Base-by-base conservation (phyloP, 1,140 invertebrate species). In the Bicyclus anynana region DNA sequence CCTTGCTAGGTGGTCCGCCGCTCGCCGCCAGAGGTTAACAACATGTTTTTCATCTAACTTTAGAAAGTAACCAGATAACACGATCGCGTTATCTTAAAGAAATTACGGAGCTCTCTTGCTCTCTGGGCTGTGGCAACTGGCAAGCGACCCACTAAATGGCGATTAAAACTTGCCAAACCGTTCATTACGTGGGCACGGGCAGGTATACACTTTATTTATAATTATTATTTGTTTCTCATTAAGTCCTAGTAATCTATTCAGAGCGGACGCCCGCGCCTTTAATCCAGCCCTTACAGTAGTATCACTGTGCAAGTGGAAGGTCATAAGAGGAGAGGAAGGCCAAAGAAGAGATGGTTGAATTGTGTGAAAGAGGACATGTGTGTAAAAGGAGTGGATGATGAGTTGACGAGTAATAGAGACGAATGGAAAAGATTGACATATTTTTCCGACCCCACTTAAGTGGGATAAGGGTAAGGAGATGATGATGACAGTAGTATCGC, bases 21-120 rank as follows among this genome's bases (percentile, higher is more conserved):
- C 75, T 84, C 81, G 74, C 80, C 72, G 69, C 76, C 79, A 84
- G 84, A 87, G 81, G 81, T 84, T 81, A 87, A 84, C 80, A 77
- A 82, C 77, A 73, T 79, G 73, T 84, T 83, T 82, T 74, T 61
- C 78, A 79, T 84, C 79, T 80, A 80, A 80, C 79, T 87, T 84
- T 87, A 84, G 84, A 87, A 87, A 87, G 84, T 84, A 84, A 74
- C 70, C 44, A 80, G 78, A 84, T 78, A 78, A 77, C 65, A 53
- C 65, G 49, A 61, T 58, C 69, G 60, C 67, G 53, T 72, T 74
- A 59, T 62, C 62, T 54, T 33, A 42, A 50, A 60, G 46, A 50
- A 60, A 50, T 60, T 54, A 53, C 44, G 26, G 42, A 53, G 44
- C 49, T 52, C 48, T 44, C 16, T 26, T 47, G 29, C 29, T 33